Percentiles rank a stretch among this genome's conserved stretches.
These are phyloP conservation scores for Dascyllus trimaculatus DNA, from an alignment of 2,113 vertebrate species.

Conservation along the genomic window DNA sequence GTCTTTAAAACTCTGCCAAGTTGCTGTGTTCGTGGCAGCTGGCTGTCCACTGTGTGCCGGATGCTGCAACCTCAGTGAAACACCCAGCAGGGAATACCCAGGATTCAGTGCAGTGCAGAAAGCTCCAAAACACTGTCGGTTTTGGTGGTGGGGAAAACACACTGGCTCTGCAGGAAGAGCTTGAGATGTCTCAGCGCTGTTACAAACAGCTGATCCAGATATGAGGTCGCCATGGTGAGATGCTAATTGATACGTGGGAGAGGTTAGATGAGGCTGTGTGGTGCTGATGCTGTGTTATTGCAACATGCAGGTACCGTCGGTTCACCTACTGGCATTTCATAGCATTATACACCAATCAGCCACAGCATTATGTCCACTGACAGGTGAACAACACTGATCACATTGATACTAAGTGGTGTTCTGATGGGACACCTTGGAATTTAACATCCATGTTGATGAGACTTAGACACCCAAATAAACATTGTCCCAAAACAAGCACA, in stretches of 20 bases:
- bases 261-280: slow-evolving; percentile 51
- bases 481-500: too few species aligned
- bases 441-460: too few species aligned
- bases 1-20: slow-evolving; percentile 1
- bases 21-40: slow-evolving; percentile 14
- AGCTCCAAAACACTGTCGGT: slow-evolving; percentile 1
- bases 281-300: slow-evolving; percentile 25
- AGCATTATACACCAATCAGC: background rate
- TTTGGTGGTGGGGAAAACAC: too few species aligned
- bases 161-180: slow-evolving; percentile 39
- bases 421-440: too few species aligned
- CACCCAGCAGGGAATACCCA: slow-evolving; percentile 48
- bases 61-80: slow-evolving; percentile 69
- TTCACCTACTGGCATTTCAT: slow-evolving; percentile 4
- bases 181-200: slow-evolving; percentile 28
- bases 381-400: too few species aligned
- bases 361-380: too few species aligned
- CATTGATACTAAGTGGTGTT: too few species aligned
- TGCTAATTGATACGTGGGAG: slow-evolving; percentile 48
- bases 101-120: slow-evolving; percentile 55
- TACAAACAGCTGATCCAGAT: slow-evolving; percentile 53
- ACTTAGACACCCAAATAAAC: too few species aligned
- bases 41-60: slow-evolving; percentile 18
- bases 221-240: slow-evolving; percentile 58
- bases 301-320: background rate